These are phyloP conservation scores for Adineta ricciae DNA, from an alignment of 2,888 invertebrate genomes.

Conservation along the genomic window DNA sequence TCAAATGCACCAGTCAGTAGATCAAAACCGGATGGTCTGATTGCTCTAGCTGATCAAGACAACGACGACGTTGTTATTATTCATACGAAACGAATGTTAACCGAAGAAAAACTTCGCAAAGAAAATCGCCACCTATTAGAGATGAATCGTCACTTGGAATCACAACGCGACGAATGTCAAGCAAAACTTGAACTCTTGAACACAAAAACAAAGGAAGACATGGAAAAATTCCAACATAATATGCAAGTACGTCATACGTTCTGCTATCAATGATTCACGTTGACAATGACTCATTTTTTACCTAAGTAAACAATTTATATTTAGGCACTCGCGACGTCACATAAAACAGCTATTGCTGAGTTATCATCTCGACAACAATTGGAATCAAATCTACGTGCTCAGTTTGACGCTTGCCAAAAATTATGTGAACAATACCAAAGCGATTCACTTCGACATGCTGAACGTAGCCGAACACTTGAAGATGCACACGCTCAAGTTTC, in stretches of 20 bases:
- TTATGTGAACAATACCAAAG: neutral
- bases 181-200: neutral
- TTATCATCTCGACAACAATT: neutral
- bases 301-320: no score
- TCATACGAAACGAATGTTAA: neutral
- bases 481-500: no score
- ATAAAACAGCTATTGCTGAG: neutral
- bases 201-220: neutral
- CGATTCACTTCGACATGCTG: neutral
- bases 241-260: neutral
- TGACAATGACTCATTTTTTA: no score
- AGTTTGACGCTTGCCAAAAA: neutral
- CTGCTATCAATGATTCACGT: neutral
- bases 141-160: neutral
- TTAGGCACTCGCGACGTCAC: neutral
- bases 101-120: neutral
- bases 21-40: neutral
- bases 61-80: neutral
- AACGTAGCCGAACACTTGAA: neutral
- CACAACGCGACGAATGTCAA: neutral
- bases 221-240: neutral
- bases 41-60: neutral
- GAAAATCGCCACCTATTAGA: neutral
- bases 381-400: neutral
- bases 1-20: neutral